Evolutionary conservation across 2,888 invertebrate genomes (phyloP), one percentile per base, ranked within the genome.

Genomic region (Carpatolechia fugitivella): DNA sequence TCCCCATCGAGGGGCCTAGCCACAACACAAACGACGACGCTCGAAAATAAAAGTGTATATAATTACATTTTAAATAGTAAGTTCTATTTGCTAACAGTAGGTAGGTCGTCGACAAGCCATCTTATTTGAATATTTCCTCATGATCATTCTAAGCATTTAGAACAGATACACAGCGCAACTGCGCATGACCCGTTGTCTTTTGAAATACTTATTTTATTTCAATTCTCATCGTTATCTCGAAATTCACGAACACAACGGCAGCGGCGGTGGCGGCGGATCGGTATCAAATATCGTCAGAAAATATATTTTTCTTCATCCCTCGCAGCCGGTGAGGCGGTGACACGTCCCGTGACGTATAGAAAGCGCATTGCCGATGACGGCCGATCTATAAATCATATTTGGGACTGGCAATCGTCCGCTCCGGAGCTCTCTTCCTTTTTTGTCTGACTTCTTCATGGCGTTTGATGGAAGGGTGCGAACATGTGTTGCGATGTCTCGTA

Each of bases 351-450:
- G 85, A 84, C 82, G 83, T 81, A 82, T 82, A 84, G 83, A 84
- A 88, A 85, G 79, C 84, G 83, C 78, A 87, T 85, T 88, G 89
- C 73, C 78, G 76, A 75, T 88, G 89, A 89, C 88, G 82, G 78
- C 69, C 76, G 74, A 78, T 82, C 88, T 87, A 90, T 90, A 89
- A 90, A 90, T 90, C 89, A 90, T 87, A 80, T 85, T 81, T 78
- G 79, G 82, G 80, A 75, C 78, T 76, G 78, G 75, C 79, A 81
- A 76, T 82, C 80, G 83, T 80, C 81, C 78, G 73, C 72, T 69
- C 69, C 68, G 70, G 66, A 77, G 77, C 71, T 84, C 82, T 87
- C 67, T 76, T 86, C 80, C 79, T 88, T 89, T 89, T 89, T 89
- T 89, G 86, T 88, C 88, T 86, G 88, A 82, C 80, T 78, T 72